phyloP scores from a whole-genome alignment of 2,113 vertebrate genomes.

The Triplophysa dalaica region DNA sequence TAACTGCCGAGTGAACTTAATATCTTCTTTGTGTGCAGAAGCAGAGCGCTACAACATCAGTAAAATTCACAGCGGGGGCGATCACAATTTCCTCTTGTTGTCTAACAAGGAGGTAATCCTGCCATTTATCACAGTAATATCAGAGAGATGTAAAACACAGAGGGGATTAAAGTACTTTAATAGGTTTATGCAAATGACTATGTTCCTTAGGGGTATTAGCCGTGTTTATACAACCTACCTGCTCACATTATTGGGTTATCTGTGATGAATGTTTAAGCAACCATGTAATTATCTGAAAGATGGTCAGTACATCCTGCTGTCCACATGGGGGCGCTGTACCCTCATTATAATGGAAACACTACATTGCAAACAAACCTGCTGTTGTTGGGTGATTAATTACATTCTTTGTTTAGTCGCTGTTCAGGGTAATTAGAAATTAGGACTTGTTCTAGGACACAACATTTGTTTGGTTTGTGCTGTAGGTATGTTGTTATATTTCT shows the following conservation, averaged over 20 bases:
- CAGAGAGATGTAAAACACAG: neutral
- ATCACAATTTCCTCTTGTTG: constrained; percentile 91
- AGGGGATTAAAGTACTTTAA: neutral
- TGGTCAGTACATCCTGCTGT: neutral
- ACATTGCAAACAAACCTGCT: neutral
- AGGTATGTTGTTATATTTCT: constrained; percentile 20
- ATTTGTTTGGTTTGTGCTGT: constrained; percentile 6
- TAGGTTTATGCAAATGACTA: neutral
- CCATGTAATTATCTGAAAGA: neutral
- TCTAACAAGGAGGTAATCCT: constrained; percentile 82
- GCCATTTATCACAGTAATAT: neutral
- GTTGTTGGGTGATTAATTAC: neutral
- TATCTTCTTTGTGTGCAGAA: constrained; percentile 55
- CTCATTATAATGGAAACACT: neutral
- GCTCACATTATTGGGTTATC: neutral
- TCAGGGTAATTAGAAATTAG: neutral
- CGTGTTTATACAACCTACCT: neutral
- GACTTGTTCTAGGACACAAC: neutral
- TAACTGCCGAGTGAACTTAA: neutral
- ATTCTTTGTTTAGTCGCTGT: neutral
- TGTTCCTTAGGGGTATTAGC: neutral
- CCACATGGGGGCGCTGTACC: constrained; percentile 58
- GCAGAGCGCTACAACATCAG: constrained; percentile 81
- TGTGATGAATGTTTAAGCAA: neutral
- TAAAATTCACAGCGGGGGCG: constrained; percentile 91